Evolutionary conservation across 2,888 invertebrate species (phyloP), one percentile per base, ranked within the genome.

Genomic region (Pilophorus perplexus): DNA sequence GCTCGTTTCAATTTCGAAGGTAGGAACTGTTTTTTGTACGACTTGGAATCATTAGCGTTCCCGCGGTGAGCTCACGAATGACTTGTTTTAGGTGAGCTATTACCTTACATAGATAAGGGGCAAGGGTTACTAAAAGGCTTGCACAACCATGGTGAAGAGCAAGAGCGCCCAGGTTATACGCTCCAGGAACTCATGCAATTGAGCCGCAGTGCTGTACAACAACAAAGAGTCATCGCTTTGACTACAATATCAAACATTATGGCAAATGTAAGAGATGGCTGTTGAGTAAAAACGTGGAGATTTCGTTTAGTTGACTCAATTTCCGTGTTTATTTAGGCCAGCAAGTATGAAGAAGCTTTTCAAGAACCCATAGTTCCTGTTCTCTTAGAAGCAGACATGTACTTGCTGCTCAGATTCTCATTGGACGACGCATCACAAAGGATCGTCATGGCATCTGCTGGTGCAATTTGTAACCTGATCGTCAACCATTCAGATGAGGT

Each of bases 81-180:
- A n/a, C n/a, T n/a, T n/a, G n/a, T n/a, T n/a, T n/a, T 33, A 79
- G 80, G 91, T 2, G 83, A 87, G 72, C 78, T 93, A 0, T 75
- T 91, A 60, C 89, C 91, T 0, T 91, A 85, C 72, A 80, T 81
- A 40, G 80, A 84, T 46, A 83, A 85, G 73, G 78, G 83, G 22
- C 81, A 82, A 66, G 80, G 80, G 52, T 68, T 72, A n/a, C 82
- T 83, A 69, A 76, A 83, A 23, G 87, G 85, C 40, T 80, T 97
- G 14, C 93, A 93, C 77, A 90, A 96, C 77, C 97, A 97, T 77
- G 95, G 95, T 0, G 89, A 92, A 71, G 96, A 97, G 76, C 89
- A 93, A 5, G 88, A 87, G 69, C 81, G 93, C 68, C 90, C 96
- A 1, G 96, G 96, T 0, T 97, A 96, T 77, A 87, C 93, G 0